Percentiles rank a stretch among this genome's conserved stretches.
Conservation (phyloP, 2,113 vertebrate species). For the Arothron firmamentum region DNA sequence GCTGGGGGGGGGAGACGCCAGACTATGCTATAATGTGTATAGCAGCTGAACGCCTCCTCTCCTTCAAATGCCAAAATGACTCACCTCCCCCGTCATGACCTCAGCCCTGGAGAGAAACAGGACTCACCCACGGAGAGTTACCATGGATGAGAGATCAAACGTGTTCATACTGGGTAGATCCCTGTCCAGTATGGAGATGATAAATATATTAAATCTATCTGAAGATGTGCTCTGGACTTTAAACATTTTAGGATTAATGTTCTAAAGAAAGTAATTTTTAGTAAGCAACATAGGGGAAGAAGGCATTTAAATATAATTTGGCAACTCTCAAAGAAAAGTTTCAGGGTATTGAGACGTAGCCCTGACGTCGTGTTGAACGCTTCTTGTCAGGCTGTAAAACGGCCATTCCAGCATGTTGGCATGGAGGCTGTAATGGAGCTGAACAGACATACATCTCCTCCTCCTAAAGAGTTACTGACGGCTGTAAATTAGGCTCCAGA, state of each 20-base stretch:
- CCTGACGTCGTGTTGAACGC: background rate
- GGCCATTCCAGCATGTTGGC: slow-evolving; percentile 46
- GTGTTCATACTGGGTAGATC: slow-evolving; percentile 6
- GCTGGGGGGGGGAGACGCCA: slow-evolving; percentile 10
- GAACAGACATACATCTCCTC: slow-evolving; percentile 34
- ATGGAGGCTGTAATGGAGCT: slow-evolving; percentile 38
- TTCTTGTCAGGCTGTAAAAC: slow-evolving; percentile 28
- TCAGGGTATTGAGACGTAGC: slow-evolving; percentile 1
- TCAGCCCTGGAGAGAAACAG: slow-evolving; percentile 40
- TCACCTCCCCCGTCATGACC: slow-evolving; percentile 60
- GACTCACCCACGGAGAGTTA: slow-evolving; percentile 33
- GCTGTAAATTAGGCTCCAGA: slow-evolving; percentile 49
- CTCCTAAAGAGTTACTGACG: slow-evolving; percentile 1
- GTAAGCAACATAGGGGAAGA: background rate
- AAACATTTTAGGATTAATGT: background rate
- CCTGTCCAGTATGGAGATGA: background rate
- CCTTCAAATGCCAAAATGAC: slow-evolving; percentile 51
- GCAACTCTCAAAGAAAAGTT: background rate
- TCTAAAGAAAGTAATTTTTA: background rate
- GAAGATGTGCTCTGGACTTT: no score
- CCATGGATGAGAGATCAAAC: slow-evolving; percentile 28
- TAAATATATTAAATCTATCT: background rate
- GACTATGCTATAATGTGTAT: slow-evolving; percentile 43
- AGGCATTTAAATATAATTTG: slow-evolving; percentile 2
- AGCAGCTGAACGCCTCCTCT: slow-evolving; percentile 60